Evolutionary conservation across 2,113 vertebrate genomes (phyloP).

Genomic region (Recurvirostra avosetta): DNA sequence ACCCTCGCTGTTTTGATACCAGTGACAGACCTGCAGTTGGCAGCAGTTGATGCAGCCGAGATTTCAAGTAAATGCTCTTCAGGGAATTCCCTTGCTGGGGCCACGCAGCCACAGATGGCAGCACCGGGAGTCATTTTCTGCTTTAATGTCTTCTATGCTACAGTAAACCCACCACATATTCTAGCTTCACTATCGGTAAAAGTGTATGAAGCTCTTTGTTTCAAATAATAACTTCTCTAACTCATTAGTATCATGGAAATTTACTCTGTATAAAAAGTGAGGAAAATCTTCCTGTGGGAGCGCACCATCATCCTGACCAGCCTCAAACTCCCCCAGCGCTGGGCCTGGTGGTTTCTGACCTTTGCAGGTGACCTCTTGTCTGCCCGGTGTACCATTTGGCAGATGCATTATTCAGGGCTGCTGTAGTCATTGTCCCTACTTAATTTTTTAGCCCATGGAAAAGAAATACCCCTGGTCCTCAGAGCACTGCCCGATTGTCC

Average conservation of each 20-base stretch:
- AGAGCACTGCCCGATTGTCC: not conserved
- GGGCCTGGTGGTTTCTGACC: accelerated
- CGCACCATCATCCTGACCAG: not conserved
- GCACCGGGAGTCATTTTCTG: accelerated
- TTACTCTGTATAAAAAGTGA: not conserved
- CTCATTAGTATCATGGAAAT: not conserved
- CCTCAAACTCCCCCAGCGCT: not conserved
- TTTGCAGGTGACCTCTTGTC: not conserved
- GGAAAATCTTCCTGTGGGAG: accelerated
- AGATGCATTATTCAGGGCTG: not conserved
- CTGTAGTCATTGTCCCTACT: too few relatives aligned
- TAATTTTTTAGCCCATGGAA: not conserved
- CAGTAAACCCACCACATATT: not conserved
- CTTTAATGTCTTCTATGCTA: not conserved
- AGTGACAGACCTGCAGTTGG: not conserved
- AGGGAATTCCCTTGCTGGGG: not conserved
- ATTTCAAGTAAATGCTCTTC: not conserved
- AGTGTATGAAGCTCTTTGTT: not conserved
- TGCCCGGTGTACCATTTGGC: not conserved
- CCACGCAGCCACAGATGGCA: not conserved
- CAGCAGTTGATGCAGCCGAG: not conserved
- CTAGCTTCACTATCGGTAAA: not conserved
- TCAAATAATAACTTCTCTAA: not conserved
- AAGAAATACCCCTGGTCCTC: not conserved
- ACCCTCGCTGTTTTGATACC: not conserved